Conservation (phyloP, 2,113 vertebrate genomes). For the Coptodon rendalli region DNA sequence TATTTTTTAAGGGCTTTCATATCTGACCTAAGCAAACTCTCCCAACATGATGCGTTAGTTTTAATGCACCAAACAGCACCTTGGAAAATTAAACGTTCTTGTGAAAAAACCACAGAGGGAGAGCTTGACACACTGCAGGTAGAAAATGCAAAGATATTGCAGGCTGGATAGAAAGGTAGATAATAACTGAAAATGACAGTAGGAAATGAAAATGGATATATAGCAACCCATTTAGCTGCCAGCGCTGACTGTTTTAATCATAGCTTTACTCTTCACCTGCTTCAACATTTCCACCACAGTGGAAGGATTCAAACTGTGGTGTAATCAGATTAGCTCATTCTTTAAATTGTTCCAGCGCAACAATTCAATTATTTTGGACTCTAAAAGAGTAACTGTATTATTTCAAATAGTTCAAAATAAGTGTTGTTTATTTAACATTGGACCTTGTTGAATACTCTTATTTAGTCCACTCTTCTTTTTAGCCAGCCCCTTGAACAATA, state of each 20-base stretch:
- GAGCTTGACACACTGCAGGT: neutral
- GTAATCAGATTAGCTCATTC: neutral
- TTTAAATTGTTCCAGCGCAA: neutral
- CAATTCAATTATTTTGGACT: neutral
- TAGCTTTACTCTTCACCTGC: neutral
- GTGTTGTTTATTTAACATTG: neutral
- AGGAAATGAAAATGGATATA: neutral
- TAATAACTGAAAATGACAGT: neutral
- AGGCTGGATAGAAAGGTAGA: neutral
- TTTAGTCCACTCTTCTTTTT: neutral
- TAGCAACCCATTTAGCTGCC: neutral
- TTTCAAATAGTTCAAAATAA: neutral
- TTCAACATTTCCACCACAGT: neutral
- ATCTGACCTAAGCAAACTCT: constrained; percentile 7
- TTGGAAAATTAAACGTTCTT: neutral
- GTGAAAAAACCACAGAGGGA: neutral
- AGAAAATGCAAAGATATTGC: neutral
- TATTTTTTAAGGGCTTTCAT: constrained; percentile 6
- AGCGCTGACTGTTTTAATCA: constrained; percentile 15
- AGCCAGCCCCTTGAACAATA: neutral
- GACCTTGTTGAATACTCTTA: neutral
- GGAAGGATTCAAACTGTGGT: neutral
- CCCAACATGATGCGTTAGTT: neutral
- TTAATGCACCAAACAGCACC: constrained; percentile 8
- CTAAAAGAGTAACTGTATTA: neutral